Evolutionary conservation across 2,113 vertebrate species (phyloP).

Genomic region (Nymphicus hollandicus): DNA sequence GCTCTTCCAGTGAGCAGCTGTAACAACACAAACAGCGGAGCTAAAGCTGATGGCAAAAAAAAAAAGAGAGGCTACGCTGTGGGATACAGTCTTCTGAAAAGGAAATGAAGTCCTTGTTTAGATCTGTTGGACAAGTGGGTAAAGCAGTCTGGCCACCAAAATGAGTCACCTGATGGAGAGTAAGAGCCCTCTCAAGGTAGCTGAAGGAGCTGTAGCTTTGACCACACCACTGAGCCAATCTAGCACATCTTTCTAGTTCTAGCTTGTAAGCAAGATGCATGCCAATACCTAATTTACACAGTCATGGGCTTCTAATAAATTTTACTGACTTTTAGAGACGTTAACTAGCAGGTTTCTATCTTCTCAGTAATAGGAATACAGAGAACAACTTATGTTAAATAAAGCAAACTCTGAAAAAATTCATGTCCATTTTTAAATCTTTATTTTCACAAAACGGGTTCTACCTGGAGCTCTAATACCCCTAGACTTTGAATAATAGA

Average conservation of each 20-base stretch:
- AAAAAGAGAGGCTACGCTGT: neutral
- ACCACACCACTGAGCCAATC: neutral
- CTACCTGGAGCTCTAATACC: neutral
- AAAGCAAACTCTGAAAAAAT: neutral
- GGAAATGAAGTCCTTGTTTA: neutral
- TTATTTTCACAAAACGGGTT: neutral
- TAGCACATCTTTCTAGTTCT: neutral
- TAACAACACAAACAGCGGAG: neutral
- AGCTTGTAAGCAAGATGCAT: neutral
- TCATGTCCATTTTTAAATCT: neutral
- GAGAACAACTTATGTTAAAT: neutral
- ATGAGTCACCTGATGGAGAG: neutral
- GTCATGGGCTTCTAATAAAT: neutral
- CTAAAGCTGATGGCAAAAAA: neutral
- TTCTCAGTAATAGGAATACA: neutral
- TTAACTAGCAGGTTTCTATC: neutral
- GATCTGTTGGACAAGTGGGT: neutral
- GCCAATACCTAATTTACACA: neutral
- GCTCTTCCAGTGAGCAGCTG: neutral
- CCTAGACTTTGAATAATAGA: neutral
- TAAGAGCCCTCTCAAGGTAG: neutral
- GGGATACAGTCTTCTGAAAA: neutral
- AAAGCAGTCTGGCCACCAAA: neutral
- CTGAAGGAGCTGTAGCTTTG: neutral
- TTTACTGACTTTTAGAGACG: neutral